Evolutionary conservation across 2,113 vertebrate genomes (phyloP).

Genomic region (Sylvia atricapilla): DNA sequence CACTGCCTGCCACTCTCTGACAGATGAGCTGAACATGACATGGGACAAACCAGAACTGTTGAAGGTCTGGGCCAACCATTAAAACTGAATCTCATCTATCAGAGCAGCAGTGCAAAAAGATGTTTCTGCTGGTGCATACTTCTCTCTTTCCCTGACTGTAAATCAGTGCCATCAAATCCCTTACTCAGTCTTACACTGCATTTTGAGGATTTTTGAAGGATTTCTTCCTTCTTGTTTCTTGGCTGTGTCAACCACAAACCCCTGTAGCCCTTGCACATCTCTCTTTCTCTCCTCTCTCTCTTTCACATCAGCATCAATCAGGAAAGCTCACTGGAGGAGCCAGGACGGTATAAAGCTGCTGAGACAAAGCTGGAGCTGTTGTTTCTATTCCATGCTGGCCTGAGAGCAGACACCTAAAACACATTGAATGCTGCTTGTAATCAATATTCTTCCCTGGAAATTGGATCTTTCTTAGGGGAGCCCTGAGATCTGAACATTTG

Average conservation of each 20-base stretch:
- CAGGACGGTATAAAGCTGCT: background rate
- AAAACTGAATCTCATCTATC: background rate
- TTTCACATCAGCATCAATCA: background rate
- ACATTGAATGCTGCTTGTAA: background rate
- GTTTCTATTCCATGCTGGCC: background rate
- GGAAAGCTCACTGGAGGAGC: background rate
- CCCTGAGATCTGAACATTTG: background rate
- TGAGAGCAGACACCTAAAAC: background rate
- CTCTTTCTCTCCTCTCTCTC: background rate
- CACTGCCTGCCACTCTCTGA: background rate
- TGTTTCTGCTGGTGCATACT: background rate
- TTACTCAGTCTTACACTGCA: background rate
- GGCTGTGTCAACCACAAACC: background rate
- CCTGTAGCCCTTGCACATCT: background rate
- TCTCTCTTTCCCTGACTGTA: background rate
- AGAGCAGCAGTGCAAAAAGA: background rate
- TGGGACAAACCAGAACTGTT: background rate
- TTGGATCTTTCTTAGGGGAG: background rate
- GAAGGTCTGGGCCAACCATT: background rate
- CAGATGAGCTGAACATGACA: background rate
- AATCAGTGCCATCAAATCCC: background rate
- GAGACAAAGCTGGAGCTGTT: background rate
- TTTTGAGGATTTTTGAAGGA: conserved; percentile 4
- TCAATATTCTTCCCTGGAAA: background rate
- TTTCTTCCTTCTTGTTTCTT: conserved; percentile 13